Evolutionary conservation across 2,797 vertebrate genomes (phyloP), one percentile per base, ranked within the genome.

Genomic region (Valencia hispanica): DNA sequence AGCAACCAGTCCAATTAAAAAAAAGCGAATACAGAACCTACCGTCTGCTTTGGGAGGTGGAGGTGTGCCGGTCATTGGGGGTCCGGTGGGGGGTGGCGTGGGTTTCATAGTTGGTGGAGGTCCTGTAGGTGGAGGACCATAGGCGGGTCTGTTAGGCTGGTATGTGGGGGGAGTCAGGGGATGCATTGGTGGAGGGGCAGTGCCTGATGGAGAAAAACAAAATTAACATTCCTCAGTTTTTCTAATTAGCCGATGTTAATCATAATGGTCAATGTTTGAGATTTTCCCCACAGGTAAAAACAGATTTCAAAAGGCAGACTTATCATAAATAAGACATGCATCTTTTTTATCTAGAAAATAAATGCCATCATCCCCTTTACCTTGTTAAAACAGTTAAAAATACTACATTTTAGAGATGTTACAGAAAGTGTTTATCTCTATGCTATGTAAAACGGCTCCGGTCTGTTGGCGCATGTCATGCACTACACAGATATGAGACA

Each of bases 81-180:
- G 86, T 79, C 94, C 96, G 73, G 89, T 77, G 70, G 82, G 83
- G 30, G 93, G 88, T 0, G 87, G 34, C 1, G 94, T 61, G 30
- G 93, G 90, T 81, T 93, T 96, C 75, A 92, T 84, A 57, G 88
- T 83, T 72, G 92, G 91, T 65, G 91, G 90, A 25, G 92, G 92
- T 4, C 93, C 95, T 79, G 88, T 73, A 1, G 94, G 94, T 25
- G 94, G 95, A 43, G 94, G 92, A 17, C 94, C 95, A 78, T 94
- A 89, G 41, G 93, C 90, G 79, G 89, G 88, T 85, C 95, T 93
- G 61, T 83, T 41, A 73, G 94, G 93, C 48, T 95, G 95, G 80
- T 96, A 96, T 57, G 91, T 86, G n/a, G 95, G 92, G 78, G 94
- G 86, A 80, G 90, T 78, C 92, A 94, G 85, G 70, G 94, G 94